phyloP scores from a whole-genome alignment of 1,140 invertebrate genomes.

The Drosophila tsacasi region DNA sequence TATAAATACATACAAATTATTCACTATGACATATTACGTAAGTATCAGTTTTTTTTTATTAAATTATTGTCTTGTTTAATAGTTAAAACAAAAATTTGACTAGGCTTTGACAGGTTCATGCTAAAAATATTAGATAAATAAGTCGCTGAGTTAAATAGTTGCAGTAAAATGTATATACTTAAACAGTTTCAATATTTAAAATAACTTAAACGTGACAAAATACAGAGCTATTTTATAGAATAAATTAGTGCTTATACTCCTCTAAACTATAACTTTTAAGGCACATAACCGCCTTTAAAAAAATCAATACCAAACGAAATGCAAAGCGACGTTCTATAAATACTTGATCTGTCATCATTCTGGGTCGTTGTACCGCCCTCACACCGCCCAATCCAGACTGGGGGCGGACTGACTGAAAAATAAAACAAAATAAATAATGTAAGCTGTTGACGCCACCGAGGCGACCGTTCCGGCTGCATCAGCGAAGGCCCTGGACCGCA shows the following conservation, averaged over 20 bases:
- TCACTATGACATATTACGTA: too few species aligned
- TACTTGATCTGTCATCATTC: constrained; percentile 55
- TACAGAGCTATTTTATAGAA: not conserved
- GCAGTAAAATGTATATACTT: not conserved
- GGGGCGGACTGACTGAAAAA: constrained; percentile 15
- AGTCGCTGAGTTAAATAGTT: not conserved
- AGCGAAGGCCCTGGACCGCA: not conserved
- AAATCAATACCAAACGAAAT: constrained; percentile 34
- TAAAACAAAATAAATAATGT: constrained; percentile 61
- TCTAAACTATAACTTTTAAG: constrained; percentile 15
- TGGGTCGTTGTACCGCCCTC: constrained; percentile 18
- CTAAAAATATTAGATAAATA: too few species aligned
- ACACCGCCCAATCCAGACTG: constrained; percentile 10
- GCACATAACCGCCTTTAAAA: constrained; percentile 13
- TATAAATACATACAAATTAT: not conserved
- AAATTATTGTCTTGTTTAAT: too few species aligned
- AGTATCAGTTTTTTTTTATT: too few species aligned
- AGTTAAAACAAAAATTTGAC: not conserved
- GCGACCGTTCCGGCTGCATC: constrained; percentile 34
- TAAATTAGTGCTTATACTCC: too few species aligned
- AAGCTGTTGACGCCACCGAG: constrained; percentile 49
- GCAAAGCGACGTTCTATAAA: constrained; percentile 42
- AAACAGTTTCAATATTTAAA: not conserved
- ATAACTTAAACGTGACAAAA: not conserved
- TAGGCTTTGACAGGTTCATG: not conserved